Percentiles rank a stretch among this genome's conserved stretches.
phyloP scores from a whole-genome alignment of 2,113 vertebrate genomes.

The Leucopsar rothschildi region DNA sequence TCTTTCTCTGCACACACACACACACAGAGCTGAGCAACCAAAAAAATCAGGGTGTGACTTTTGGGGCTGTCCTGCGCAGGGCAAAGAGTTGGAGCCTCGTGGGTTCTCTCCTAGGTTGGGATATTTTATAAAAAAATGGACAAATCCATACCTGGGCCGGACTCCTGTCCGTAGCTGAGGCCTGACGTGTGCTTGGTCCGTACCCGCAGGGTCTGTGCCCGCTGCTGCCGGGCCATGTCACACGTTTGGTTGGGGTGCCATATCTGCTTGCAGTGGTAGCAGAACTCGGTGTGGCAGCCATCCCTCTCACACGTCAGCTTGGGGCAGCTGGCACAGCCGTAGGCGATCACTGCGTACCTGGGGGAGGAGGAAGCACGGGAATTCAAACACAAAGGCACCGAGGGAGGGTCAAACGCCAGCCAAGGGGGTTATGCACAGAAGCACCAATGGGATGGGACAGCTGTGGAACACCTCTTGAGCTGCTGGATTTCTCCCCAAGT shows the following conservation, averaged over 20 bases:
- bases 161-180: slow-evolving; percentile 91
- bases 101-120: fast-evolving
- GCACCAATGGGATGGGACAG: no score
- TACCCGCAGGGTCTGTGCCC: slow-evolving; percentile 88
- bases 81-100: fast-evolving
- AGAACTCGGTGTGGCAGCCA: slow-evolving; percentile 96
- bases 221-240: slow-evolving; percentile 94
- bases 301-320: slow-evolving; percentile 92
- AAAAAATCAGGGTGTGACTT: neutral
- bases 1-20: neutral
- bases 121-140: fast-evolving
- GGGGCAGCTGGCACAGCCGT: slow-evolving; percentile 97
- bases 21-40: neutral
- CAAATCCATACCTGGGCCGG: slow-evolving; percentile 82
- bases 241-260: slow-evolving; percentile 99
- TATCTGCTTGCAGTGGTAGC: slow-evolving; percentile 98
- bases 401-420: neutral
- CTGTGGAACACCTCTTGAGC: no score
- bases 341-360: slow-evolving; percentile 96
- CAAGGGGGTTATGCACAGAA: no score
- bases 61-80: neutral
- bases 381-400: fast-evolving
- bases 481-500: no score
- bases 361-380: neutral
- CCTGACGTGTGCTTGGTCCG: slow-evolving; percentile 92